Evolutionary conservation across 2,797 vertebrate species (phyloP).

Genomic region (Gymnoscopelus braueri): DNA sequence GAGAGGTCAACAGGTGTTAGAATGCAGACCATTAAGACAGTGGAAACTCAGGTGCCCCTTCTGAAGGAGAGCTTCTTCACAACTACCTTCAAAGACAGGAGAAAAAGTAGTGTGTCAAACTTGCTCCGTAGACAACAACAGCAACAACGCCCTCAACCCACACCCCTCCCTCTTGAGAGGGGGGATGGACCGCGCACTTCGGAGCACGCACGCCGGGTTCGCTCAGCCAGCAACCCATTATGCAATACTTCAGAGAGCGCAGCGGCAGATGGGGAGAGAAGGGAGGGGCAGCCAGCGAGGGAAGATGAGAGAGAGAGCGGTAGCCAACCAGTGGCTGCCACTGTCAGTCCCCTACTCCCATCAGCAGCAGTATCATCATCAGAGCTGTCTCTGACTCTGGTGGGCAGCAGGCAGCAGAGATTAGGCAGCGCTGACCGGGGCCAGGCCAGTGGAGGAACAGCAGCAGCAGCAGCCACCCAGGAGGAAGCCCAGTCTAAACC

Average conservation of each 20-base stretch:
- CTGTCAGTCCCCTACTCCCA: slow-evolving; percentile 78
- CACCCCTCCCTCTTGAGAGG: slow-evolving; percentile 33
- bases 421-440: slow-evolving; percentile 46
- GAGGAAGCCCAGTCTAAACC: slow-evolving; percentile 63
- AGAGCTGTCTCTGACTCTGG: slow-evolving; percentile 66
- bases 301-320: slow-evolving; percentile 71
- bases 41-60: slow-evolving; percentile 82
- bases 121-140: slow-evolving; percentile 72
- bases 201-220: slow-evolving; percentile 84
- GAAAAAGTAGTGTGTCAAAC: slow-evolving; percentile 78
- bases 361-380: slow-evolving; percentile 76
- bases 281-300: slow-evolving; percentile 77
- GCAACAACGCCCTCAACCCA: slow-evolving; percentile 42
- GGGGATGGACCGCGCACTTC: slow-evolving; percentile 72
- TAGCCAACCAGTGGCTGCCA: slow-evolving; percentile 71
- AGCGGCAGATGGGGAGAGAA: slow-evolving; percentile 76
- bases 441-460: slow-evolving; percentile 47
- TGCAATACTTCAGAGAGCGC: slow-evolving; percentile 77
- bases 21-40: slow-evolving; percentile 84
- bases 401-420: slow-evolving; percentile 56
- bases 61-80: slow-evolving; percentile 82
- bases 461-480: slow-evolving; percentile 25
- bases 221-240: slow-evolving; percentile 85
- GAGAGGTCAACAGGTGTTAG: slow-evolving; percentile 33
- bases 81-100: slow-evolving; percentile 73